Base-by-base conservation (phyloP, 2,888 invertebrate genomes). In the Synergus japonicus region DNA sequence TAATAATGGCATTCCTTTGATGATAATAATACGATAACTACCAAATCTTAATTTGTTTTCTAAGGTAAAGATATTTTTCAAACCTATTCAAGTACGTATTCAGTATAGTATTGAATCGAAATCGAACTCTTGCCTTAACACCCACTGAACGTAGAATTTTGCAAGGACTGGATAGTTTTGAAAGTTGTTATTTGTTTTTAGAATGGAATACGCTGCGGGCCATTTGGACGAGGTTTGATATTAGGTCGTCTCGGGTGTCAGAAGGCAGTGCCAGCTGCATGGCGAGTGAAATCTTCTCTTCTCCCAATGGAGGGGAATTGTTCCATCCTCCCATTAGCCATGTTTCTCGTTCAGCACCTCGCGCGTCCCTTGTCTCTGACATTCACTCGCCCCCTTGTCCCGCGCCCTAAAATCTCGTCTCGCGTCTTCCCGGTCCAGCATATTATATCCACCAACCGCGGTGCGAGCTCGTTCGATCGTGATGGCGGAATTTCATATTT, bases 401-500 rank as follows among this genome's bases (percentile, higher is more conserved):
- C 80, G 77, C 79, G 79, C 79, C 73, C 81, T 76, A 77, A 81
- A 80, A 83, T 80, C 82, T 83, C 82, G 82, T 49, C 67, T 82
- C 84, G 82, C 82, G 84, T 85, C 85, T 82, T 87, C 85, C 76
- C 69, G 78, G 84, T 82, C 86, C 84, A 81, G 82, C 85, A 81
- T 37, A 73, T 73, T 77, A 85, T 84, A 87, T 88, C 87, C 85
- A 80, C 87, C 88, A 88, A 88, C 88, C 88, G 85, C 88, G 87
- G 84, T 84, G 84, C 85, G 86, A 83, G 87, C 79, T 87, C 87
- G 86, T 83, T 91, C 88, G 84, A 90, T 87, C 89, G 89, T 89
- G 87, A 91, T 91, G 91, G 90, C 90, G 90, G 89, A 86, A 83
- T 84, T 73, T 49, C 73, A 73, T 73, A 83, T 84, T 73, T 49